Evolutionary conservation across 2,888 invertebrate genomes (phyloP).

Genomic region (Rotaria socialis): DNA sequence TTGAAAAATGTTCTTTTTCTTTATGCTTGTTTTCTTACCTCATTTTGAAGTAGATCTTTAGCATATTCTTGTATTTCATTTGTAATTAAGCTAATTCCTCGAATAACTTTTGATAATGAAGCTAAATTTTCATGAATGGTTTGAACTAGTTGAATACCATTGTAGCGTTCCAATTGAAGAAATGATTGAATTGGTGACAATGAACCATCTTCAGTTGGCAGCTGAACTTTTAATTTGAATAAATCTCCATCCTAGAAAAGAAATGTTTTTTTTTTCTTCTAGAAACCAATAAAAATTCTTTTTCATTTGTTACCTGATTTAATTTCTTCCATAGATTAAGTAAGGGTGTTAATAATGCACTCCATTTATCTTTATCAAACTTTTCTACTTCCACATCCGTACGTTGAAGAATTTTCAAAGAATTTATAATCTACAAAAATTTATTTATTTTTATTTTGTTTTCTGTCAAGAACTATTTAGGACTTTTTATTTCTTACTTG

Average conservation of each 20-base stretch:
- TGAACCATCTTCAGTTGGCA: conserved; percentile 48
- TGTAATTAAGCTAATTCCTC: conserved; percentile 64
- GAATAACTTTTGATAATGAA: conserved; percentile 65
- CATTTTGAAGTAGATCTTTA: conserved; percentile 62
- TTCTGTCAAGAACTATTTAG: too few relatives aligned
- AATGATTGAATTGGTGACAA: conserved; percentile 65
- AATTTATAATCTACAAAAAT: conserved; percentile 19
- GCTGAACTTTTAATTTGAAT: neutral
- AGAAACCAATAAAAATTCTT: too few relatives aligned
- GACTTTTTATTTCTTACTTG: neutral
- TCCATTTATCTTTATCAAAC: conserved; percentile 64
- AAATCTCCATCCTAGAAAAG: neutral
- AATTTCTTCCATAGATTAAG: conserved; percentile 78
- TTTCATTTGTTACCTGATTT: conserved; percentile 59
- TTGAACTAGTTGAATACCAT: conserved; percentile 66
- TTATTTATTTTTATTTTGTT: neutral
- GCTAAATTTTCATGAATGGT: conserved; percentile 66
- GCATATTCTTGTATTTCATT: conserved; percentile 61
- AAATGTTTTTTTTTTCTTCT: too few relatives aligned
- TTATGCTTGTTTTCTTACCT: conserved; percentile 58
- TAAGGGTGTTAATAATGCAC: conserved; percentile 68
- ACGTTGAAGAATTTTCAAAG: conserved; percentile 63
- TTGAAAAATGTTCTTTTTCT: too few relatives aligned
- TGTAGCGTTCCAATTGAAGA: conserved; percentile 66
- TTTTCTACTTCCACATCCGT: conserved; percentile 58